These are phyloP conservation scores for Catocala nupta DNA, from an alignment of 2,888 invertebrate genomes.

Conservation along the genomic window DNA sequence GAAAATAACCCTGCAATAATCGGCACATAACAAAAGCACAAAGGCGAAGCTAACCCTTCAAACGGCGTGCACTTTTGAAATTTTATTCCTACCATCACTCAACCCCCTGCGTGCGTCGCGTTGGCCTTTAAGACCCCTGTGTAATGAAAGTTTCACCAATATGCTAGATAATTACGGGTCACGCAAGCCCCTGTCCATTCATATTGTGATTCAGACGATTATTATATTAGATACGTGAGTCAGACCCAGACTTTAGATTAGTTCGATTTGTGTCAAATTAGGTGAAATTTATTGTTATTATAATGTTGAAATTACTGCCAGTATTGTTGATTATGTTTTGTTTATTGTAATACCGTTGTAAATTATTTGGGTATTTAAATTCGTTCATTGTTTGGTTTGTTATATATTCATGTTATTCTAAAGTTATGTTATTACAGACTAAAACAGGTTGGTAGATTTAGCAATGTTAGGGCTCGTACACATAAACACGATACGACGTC, in stretches of 20 bases:
- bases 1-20: conserved; percentile 1
- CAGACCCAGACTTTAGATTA: conserved; percentile 42
- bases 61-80: conserved; percentile 45
- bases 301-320: conserved; percentile 26
- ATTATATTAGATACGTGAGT: conserved; percentile 54
- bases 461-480: too few species aligned
- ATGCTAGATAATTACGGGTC: conserved; percentile 66
- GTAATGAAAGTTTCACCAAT: conserved; percentile 51
- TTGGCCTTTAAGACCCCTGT: conserved; percentile 65
- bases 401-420: too few species aligned
- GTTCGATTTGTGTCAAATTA: conserved; percentile 54
- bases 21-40: neutral
- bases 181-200: conserved; percentile 70
- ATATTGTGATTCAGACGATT: conserved; percentile 57
- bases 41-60: conserved; percentile 35
- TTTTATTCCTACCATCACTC: conserved; percentile 44
- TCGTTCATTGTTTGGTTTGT: neutral
- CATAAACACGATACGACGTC: too few species aligned
- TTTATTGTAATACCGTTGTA: conserved; percentile 26
- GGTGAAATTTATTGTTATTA: conserved; percentile 42
- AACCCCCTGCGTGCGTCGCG: conserved; percentile 56
- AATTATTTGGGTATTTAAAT: conserved; percentile 20
- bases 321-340: conserved; percentile 11
- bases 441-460: too few species aligned
- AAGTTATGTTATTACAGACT: too few species aligned